A percentile compares a stretch with the other conserved stretches of the same genome.
Conservation (phyloP, 2,888 invertebrate genomes). For the Pollenia griseotomentosa region DNA sequence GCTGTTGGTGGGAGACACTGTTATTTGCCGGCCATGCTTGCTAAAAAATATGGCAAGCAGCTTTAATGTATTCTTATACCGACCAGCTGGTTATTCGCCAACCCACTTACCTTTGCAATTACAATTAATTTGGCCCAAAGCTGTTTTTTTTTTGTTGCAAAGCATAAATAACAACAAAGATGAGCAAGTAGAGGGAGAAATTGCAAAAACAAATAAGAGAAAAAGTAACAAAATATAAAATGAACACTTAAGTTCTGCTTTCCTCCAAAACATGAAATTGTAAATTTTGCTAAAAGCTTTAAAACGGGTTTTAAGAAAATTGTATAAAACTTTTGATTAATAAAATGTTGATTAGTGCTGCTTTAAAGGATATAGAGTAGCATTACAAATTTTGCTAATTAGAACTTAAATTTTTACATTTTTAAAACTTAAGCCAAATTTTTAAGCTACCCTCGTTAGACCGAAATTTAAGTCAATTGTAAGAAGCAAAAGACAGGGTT, state of each 20-base stretch:
- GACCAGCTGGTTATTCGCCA: neutral
- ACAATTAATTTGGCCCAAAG: conserved; percentile 31
- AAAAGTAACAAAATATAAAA: neutral
- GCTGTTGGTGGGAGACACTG: neutral
- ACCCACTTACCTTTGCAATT: neutral
- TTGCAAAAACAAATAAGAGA: neutral
- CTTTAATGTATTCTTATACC: neutral
- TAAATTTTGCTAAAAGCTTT: neutral
- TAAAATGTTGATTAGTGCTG: too few relatives aligned
- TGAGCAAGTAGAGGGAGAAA: neutral
- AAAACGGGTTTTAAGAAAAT: too few relatives aligned
- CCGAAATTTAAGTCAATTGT: too few relatives aligned
- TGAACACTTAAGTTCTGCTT: conserved; percentile 10
- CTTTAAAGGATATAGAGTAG: too few relatives aligned
- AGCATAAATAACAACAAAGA: too few relatives aligned
- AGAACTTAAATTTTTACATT: too few relatives aligned
- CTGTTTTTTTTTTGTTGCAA: neutral
- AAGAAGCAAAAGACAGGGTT: too few relatives aligned
- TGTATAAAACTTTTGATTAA: too few relatives aligned
- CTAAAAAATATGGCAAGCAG: neutral
- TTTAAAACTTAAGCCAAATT: too few relatives aligned
- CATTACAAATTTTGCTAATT: too few relatives aligned
- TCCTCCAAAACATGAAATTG: neutral
- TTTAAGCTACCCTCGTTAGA: too few relatives aligned
- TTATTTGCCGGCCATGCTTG: too few relatives aligned